phyloP scores from a whole-genome alignment of 2,797 vertebrate genomes.

The Austrolebias charrua region DNA sequence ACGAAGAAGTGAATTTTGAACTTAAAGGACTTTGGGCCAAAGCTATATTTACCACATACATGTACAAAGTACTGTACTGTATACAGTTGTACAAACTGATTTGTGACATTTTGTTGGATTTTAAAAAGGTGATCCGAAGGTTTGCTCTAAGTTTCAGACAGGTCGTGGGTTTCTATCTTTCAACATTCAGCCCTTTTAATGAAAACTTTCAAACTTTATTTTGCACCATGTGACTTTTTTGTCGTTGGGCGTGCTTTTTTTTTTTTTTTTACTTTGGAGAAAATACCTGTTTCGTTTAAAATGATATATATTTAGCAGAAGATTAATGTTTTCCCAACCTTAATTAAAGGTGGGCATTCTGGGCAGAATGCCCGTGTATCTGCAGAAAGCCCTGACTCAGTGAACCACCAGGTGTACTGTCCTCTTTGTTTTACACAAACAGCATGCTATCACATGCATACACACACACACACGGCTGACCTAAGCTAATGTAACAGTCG shows the following conservation, averaged over 20 bases:
- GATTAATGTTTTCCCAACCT: background rate
- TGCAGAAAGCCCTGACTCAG: conserved; percentile 14
- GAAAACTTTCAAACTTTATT: background rate
- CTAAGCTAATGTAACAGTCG: conserved; percentile 28
- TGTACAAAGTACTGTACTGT: background rate
- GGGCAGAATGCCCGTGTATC: conserved; percentile 4
- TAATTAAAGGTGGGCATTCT: conserved; percentile 3
- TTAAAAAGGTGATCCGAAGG: background rate
- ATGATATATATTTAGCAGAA: too few species aligned
- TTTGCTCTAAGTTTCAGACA: background rate
- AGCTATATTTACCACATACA: too few species aligned
- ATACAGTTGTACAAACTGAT: background rate
- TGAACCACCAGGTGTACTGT: conserved; percentile 14
- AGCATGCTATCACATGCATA: conserved; percentile 4
- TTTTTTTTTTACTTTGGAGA: background rate
- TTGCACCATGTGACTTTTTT: background rate
- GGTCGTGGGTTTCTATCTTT: background rate
- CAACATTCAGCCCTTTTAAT: background rate
- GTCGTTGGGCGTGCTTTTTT: background rate
- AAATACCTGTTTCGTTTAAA: too few species aligned
- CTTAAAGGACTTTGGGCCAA: too few species aligned
- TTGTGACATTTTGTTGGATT: background rate
- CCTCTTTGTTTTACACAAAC: background rate
- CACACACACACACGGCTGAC: background rate
- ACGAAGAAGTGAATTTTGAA: too few species aligned